Percentiles rank a stretch among this genome's conserved stretches.
phyloP scores from a whole-genome alignment of 2,113 vertebrate genomes.

The Prietella phreatophila region DNA sequence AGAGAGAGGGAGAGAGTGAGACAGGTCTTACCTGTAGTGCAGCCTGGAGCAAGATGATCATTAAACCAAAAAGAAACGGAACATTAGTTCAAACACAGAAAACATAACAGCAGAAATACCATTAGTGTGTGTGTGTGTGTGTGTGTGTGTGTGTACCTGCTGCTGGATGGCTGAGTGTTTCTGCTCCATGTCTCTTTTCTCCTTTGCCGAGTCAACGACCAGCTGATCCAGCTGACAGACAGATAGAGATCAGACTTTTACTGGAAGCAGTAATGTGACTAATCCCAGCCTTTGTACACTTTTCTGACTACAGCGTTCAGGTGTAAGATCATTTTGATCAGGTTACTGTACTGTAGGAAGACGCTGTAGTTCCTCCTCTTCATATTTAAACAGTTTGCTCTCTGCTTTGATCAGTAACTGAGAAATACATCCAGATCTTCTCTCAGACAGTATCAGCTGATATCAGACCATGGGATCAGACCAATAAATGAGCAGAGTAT shows the following conservation, averaged over 20 bases:
- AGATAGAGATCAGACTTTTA: not conserved
- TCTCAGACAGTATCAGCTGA: not conserved
- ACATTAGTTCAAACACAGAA: not conserved
- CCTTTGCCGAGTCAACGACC: slow-evolving; percentile 90
- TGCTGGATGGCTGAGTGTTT: slow-evolving; percentile 98
- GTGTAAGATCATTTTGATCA: not conserved
- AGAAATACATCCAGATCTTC: not conserved
- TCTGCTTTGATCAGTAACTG: not conserved
- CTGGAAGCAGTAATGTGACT: not conserved
- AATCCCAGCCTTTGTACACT: not conserved
- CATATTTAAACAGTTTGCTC: too few relatives aligned
- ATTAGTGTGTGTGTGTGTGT: too few relatives aligned
- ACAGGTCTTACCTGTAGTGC: slow-evolving; percentile 83
- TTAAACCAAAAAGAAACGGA: slow-evolving; percentile 48
- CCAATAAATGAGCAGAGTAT: too few relatives aligned
- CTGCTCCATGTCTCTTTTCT: slow-evolving; percentile 96
- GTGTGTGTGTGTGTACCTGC: slow-evolving; percentile 77
- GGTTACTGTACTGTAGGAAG: not conserved
- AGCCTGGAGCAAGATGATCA: slow-evolving; percentile 71
- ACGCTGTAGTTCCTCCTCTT: not conserved
- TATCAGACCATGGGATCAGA: too few relatives aligned
- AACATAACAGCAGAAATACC: not conserved
- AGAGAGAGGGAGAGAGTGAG: too few relatives aligned
- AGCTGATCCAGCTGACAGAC: slow-evolving; percentile 88
- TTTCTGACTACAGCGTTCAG: not conserved